Conservation (phyloP, 2,113 vertebrate species). For the Athene cunicularia region DNA sequence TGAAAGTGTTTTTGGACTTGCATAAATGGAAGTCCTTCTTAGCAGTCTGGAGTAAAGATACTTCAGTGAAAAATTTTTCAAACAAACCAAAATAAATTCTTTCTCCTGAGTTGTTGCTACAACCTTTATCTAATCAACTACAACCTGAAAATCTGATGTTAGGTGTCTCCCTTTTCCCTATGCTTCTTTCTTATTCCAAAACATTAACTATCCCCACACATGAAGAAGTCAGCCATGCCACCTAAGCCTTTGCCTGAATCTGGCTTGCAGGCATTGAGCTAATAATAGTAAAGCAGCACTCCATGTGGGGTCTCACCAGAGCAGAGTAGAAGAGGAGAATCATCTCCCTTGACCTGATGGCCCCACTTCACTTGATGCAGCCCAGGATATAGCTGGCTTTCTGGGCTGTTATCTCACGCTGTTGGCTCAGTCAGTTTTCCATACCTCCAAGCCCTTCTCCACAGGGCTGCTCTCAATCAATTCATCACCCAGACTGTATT, state of each 20-base stretch:
- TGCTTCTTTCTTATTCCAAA: not conserved
- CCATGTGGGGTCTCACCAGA: no score
- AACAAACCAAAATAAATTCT: not conserved
- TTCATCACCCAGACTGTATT: no score
- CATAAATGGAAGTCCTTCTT: not conserved
- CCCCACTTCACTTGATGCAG: no score
- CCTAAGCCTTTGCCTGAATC: not conserved
- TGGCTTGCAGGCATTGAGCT: not conserved
- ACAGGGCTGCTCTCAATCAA: no score
- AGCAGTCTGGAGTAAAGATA: not conserved
- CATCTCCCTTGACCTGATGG: no score
- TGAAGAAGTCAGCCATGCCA: not conserved
- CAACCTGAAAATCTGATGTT: not conserved
- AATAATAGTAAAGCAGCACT: not conserved
- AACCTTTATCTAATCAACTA: not conserved
- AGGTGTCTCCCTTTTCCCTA: not conserved
- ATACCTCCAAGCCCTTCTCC: no score
- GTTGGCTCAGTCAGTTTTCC: no score
- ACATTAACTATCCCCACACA: not conserved
- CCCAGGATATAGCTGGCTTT: no score
- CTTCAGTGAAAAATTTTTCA: not conserved
- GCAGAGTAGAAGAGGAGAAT: no score
- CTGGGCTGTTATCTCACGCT: no score
- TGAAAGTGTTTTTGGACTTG: not conserved
- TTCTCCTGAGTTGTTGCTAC: not conserved